phyloP scores from a whole-genome alignment of 64 coral and sea anemone species.

The Montipora foliosa region DNA sequence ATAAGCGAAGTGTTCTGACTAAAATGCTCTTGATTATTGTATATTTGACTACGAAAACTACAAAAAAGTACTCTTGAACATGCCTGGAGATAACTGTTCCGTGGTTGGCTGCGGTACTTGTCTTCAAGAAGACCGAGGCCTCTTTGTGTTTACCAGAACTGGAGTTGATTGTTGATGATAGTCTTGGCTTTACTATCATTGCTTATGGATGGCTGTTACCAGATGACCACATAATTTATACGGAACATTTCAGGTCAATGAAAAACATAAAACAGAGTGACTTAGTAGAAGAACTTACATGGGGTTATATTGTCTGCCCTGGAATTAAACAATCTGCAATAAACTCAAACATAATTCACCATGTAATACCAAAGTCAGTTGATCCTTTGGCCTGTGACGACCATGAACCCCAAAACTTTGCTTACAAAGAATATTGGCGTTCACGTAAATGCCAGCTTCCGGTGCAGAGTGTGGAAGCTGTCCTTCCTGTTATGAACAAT shows the following conservation, averaged over 20 bases:
- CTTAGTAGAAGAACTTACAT: neutral
- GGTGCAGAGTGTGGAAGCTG: neutral
- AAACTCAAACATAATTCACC: constrained; percentile 20
- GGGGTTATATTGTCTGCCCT: neutral
- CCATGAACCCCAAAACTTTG: neutral
- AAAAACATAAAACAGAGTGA: constrained; percentile 28
- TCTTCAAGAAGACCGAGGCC: too few relatives aligned
- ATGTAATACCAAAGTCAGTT: constrained; percentile 28
- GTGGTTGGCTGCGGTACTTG: too few relatives aligned
- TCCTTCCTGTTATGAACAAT: constrained; percentile 8
- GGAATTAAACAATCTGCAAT: constrained; percentile 1
- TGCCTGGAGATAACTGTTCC: too few relatives aligned
- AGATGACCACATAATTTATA: constrained; percentile 12
- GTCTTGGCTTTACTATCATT: too few relatives aligned
- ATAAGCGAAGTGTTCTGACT: too few relatives aligned
- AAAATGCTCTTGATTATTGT: too few relatives aligned
- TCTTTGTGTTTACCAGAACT: too few relatives aligned
- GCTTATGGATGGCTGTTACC: constrained; percentile 32
- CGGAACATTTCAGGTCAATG: constrained; percentile 17
- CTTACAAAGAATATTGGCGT: too few relatives aligned
- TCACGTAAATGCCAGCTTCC: too few relatives aligned
- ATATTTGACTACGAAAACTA: too few relatives aligned
- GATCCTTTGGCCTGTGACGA: constrained; percentile 50
- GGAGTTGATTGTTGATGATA: too few relatives aligned
- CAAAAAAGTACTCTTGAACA: too few relatives aligned